These are phyloP conservation scores for Agriopis aurantiaria DNA, from an alignment of 2,888 invertebrate species.

Conservation along the genomic window DNA sequence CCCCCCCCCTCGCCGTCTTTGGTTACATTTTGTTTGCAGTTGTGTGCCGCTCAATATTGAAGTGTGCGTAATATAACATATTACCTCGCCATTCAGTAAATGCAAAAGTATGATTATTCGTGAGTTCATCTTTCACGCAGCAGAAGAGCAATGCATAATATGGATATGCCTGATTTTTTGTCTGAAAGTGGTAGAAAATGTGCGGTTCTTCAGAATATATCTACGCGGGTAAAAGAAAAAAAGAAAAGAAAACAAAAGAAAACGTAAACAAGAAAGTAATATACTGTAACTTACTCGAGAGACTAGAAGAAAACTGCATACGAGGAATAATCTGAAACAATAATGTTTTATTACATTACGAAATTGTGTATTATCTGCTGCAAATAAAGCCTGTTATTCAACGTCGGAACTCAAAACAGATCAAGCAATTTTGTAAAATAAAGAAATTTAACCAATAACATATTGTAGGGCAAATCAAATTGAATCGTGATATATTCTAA, in stretches of 20 bases:
- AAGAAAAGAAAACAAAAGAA: slow-evolving; percentile 5
- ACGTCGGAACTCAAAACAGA: not conserved
- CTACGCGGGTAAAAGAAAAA: too few species aligned
- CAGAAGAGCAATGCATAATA: too few species aligned
- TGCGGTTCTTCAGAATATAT: too few species aligned
- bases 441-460: slow-evolving; percentile 55
- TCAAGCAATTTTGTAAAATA: slow-evolving; percentile 44
- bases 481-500: slow-evolving; percentile 69
- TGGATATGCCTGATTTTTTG: too few species aligned
- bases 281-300: slow-evolving; percentile 59
- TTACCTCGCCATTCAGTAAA: too few species aligned
- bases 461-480: slow-evolving; percentile 50
- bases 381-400: not conserved
- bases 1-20: too few species aligned
- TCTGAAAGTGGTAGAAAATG: too few species aligned
- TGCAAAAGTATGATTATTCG: too few species aligned
- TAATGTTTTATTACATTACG: slow-evolving; percentile 20
- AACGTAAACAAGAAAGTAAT: slow-evolving; percentile 2
- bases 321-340: slow-evolving; percentile 73
- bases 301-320: slow-evolving; percentile 68
- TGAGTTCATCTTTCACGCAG: too few species aligned
- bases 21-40: too few species aligned
- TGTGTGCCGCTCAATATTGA: too few species aligned
- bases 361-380: not conserved
- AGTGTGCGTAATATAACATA: too few species aligned